Conservation (phyloP, 2,888 invertebrate species). For the Girardia tigrina region DNA sequence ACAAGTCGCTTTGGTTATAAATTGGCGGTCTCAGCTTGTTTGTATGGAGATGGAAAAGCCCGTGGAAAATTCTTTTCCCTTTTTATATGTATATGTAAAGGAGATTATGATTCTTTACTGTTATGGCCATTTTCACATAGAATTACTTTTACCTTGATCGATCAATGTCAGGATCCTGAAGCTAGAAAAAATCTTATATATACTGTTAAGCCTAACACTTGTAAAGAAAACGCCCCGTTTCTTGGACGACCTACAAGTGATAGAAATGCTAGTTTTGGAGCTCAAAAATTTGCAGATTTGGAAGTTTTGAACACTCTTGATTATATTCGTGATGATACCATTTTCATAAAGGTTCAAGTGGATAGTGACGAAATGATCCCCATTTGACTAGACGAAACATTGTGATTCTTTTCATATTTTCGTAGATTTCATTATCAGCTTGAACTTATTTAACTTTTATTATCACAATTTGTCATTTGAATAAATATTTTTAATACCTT, state of each 20-base stretch:
- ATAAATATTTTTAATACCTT: no score
- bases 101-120: conserved; percentile 43
- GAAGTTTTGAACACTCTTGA: conserved; percentile 38
- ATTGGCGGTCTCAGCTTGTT: conserved; percentile 45
- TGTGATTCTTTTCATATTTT: no score
- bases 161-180: conserved; percentile 43
- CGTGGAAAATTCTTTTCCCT: conserved; percentile 43
- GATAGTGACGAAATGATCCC: conserved; percentile 39
- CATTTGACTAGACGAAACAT: no score
- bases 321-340: conserved; percentile 40
- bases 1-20: conserved; percentile 50
- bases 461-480: no score
- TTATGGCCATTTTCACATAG: conserved; percentile 43
- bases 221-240: conserved; percentile 43
- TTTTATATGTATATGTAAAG: conserved; percentile 42
- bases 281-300: conserved; percentile 43
- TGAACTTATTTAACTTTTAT: no score
- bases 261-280: conserved; percentile 49
- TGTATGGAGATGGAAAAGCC: conserved; percentile 46
- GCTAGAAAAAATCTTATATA: conserved; percentile 45
- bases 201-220: conserved; percentile 42
- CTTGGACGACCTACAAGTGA: conserved; percentile 47
- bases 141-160: conserved; percentile 42
- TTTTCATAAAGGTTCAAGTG: conserved; percentile 40
- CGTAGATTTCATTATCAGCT: no score